Base-by-base conservation (phyloP, 2,113 vertebrate genomes). In the Fukomys damarensis region DNA sequence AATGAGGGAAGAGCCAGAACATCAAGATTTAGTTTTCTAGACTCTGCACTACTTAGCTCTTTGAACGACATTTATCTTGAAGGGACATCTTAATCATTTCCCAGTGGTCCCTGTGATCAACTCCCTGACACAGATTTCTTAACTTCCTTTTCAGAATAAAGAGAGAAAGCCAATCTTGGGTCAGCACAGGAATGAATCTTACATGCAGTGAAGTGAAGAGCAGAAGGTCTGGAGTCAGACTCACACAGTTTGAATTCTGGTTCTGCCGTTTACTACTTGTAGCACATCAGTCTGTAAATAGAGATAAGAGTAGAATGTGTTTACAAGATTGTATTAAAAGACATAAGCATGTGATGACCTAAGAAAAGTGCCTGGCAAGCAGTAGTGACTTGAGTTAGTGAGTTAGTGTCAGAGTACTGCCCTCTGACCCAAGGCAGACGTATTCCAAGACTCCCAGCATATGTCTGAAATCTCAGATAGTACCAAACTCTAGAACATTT, bases 271-370 rank as follows among this genome's bases (percentile, higher is more conserved):
- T 14, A 58, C 43, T 43, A 38, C 54, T 4, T 9, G 76, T 14
- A 43, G 58, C 26, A 77, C 2, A 4, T 9, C 24, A 20, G 7
- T 46, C 26, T 11, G 3, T 61, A 74, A 38, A 83, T 1, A 24
- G 38, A 30, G 24, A 16, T 5, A 22, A 35, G 3, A 35, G 20
- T 9, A 7, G 52, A 9, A 38, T 6, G 22, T 54, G 0, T 26
- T 7, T 7, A 46, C 1, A 10, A 32, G 12, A 49, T 28, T 26
- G 5, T 19, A 0, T 52, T 52, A 52, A 70, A 58, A 46, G 41
- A 49, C 41, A 38, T 14, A 32, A 4, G 13, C 38, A 6, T 0
- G 0, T 3, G 20, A 56, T 79, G 4, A 49, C 30, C 72, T 28
- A 41, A 63, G 26, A 35, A 56, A 70, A 91, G 24, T 1, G 11